phyloP scores from a whole-genome alignment of 2,113 vertebrate species.

The Colinus virginianus region DNA sequence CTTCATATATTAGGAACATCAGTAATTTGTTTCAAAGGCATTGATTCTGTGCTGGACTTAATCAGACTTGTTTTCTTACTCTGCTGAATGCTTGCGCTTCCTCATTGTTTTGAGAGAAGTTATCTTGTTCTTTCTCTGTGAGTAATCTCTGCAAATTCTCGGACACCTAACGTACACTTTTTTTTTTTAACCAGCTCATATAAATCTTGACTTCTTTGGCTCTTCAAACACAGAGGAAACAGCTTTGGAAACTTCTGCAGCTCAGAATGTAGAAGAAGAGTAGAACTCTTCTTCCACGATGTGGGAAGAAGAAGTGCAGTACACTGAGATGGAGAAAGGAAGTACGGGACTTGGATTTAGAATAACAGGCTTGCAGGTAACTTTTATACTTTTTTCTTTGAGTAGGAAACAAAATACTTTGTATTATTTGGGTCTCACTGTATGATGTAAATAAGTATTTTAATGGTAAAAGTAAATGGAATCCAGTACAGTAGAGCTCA shows the following conservation, averaged over 20 bases:
- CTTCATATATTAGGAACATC: no score
- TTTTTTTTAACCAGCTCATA: slow-evolving; percentile 76
- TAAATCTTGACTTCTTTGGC: slow-evolving; percentile 78
- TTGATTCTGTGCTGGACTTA: no score
- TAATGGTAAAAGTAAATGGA: neutral
- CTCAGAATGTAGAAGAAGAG: slow-evolving; percentile 74
- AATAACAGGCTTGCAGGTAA: slow-evolving; percentile 98
- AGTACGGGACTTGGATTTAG: slow-evolving; percentile 94
- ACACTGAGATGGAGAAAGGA: slow-evolving; percentile 92
- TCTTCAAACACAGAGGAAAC: slow-evolving; percentile 83
- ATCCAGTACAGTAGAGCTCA: neutral
- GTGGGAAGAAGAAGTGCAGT: slow-evolving; percentile 92
- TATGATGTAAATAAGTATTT: neutral
- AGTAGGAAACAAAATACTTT: neutral
- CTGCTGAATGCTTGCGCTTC: neutral
- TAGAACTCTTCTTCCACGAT: slow-evolving; percentile 87
- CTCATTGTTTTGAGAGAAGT: neutral
- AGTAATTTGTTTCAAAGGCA: no score
- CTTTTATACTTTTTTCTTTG: neutral
- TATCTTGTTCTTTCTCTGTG: neutral
- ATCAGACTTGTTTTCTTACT: no score
- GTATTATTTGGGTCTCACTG: neutral
- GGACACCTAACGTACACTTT: neutral
- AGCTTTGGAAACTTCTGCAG: slow-evolving; percentile 55
- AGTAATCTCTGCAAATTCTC: neutral